Base-by-base conservation (phyloP, 1,140 invertebrate genomes). In the Parapsyche elsis region DNA sequence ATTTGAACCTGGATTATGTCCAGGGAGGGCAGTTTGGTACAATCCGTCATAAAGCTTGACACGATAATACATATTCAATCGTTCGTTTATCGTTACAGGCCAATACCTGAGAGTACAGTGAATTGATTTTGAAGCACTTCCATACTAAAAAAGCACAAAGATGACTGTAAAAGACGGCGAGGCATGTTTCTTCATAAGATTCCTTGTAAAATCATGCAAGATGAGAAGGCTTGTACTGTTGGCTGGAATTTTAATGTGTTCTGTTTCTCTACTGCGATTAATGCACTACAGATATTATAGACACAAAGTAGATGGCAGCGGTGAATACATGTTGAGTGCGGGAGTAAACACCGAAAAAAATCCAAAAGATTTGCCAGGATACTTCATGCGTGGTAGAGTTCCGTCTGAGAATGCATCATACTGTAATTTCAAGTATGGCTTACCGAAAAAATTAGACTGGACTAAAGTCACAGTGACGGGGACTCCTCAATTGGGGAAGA, bases 361-460 rank as follows among this genome's bases (percentile, higher is more conserved):
- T 81, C 82, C 84, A 0, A 86, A 77, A 64, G 82, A 88, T 81
- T 85, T 80, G 79, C 88, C 87, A 5, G 92, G 91, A 7, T 86
- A 85, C 14, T 92, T 92, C 80, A 88, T 92, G 84, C 87, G 86
- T 82, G 89, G 88, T 74, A 84, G 83, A 80, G 85, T 85, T 61
- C 89, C 90, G 5, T 86, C 84, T 21, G 84, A 86, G 23, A 93
- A 92, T 82, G 78, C 80, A 23, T 92, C 88, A 70, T 92, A 88
- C 81, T 94, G 93, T 84, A 87, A 87, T 12, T 93, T 93, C 86
- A 90, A 91, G 53, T 92, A 93, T 84, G 91, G 90, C 5, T 86
- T 93, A 70, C 92, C 92, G 0, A 81, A 87, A 7, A 83, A 84
- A 7, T 85, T 94, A 0, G 86, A 87, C n/a, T 92, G 91, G 86